Percentiles rank a stretch among this genome's conserved stretches.
Evolutionary conservation across 2,888 invertebrate genomes (phyloP).

Genomic region (Orgyia antiqua): DNA sequence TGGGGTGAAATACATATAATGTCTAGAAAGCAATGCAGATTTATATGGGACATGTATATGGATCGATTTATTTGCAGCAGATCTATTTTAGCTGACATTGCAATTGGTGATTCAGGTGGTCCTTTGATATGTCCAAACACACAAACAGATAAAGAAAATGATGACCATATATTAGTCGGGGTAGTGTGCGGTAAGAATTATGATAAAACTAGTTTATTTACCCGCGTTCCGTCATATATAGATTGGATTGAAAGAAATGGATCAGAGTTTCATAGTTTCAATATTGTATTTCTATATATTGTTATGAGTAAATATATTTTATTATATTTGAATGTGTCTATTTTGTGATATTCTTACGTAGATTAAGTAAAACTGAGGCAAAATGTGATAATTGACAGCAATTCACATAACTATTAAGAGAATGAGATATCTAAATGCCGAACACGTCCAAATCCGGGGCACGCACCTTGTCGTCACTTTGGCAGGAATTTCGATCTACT

Average conservation of each 20-base stretch:
- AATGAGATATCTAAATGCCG: no score
- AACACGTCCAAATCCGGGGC: no score
- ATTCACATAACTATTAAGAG: no score
- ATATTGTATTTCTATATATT: no score
- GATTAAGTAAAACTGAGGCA: no score
- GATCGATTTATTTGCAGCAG: constrained; percentile 12
- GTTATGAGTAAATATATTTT: no score
- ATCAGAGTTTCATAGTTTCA: background rate
- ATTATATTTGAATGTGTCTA: no score
- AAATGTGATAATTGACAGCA: no score
- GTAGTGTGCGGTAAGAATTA: constrained; percentile 19
- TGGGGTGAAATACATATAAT: constrained; percentile 35
- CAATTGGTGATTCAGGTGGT: constrained; percentile 51
- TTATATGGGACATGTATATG: constrained; percentile 44
- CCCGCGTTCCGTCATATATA: constrained; percentile 8
- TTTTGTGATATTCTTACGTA: no score
- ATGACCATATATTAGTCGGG: constrained; percentile 34
- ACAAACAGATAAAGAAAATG: constrained; percentile 22
- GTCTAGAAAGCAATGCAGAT: constrained; percentile 31
- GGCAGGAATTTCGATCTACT: no score
- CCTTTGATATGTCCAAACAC: constrained; percentile 43
- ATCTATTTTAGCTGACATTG: constrained; percentile 7
- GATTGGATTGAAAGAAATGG: constrained; percentile 5
- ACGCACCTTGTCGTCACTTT: no score
- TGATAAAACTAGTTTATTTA: constrained; percentile 13